These are phyloP conservation scores for Centroberyx gerrardi DNA, from an alignment of 2,797 vertebrate species.

Conservation along the genomic window DNA sequence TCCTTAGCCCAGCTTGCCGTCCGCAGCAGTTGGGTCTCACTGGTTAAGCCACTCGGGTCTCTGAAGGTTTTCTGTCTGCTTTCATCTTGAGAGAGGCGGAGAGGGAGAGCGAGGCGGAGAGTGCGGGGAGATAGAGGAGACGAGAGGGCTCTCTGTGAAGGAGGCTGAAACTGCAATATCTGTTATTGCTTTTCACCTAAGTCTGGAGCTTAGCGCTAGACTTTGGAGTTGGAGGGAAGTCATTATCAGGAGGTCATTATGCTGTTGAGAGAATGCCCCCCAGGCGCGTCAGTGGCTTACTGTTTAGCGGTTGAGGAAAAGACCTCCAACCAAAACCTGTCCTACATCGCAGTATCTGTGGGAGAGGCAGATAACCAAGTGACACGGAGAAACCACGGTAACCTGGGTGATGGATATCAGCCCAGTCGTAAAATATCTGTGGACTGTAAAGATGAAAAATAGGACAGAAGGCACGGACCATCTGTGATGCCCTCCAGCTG, in stretches of 20 bases:
- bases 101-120: constrained; percentile 16
- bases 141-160: constrained; percentile 9
- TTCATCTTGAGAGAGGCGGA: constrained; percentile 63
- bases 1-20: constrained; percentile 41
- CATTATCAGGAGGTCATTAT: constrained; percentile 65
- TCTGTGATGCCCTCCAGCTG: constrained; percentile 49
- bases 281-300: constrained; percentile 23
- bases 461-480: constrained; percentile 44
- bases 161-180: constrained; percentile 40
- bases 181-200: constrained; percentile 63
- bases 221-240: constrained; percentile 44
- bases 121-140: constrained; percentile 20
- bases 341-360: constrained; percentile 19
- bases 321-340: constrained; percentile 11
- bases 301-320: constrained; percentile 35
- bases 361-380: constrained; percentile 20
- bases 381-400: constrained; percentile 1
- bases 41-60: constrained; percentile 57
- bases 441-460: constrained; percentile 51
- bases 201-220: constrained; percentile 34
- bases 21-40: constrained; percentile 27
- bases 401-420: constrained; percentile 36
- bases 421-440: constrained; percentile 24
- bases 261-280: constrained; percentile 42
- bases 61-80: constrained; percentile 64